phyloP scores from a whole-genome alignment of 2,888 invertebrate species.

The Elmis aenea region DNA sequence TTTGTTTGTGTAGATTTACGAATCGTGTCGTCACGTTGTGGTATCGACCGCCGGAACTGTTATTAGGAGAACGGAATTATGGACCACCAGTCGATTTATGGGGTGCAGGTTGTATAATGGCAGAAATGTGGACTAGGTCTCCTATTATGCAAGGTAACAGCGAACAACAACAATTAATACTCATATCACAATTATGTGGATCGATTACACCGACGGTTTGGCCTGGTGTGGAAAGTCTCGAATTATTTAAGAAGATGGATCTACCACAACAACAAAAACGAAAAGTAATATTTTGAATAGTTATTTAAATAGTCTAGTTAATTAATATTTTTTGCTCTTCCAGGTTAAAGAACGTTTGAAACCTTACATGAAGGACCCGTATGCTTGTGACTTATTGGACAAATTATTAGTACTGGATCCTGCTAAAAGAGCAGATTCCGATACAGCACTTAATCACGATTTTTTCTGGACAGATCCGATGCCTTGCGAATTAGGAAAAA shows the following conservation, averaged over 20 bases:
- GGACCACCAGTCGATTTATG: slow-evolving; percentile 96
- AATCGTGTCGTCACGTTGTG: slow-evolving; percentile 96
- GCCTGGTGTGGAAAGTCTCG: slow-evolving; percentile 88
- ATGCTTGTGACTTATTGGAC: slow-evolving; percentile 90
- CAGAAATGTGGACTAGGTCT: slow-evolving; percentile 97
- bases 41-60: slow-evolving; percentile 75
- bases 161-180: slow-evolving; percentile 90
- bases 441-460: slow-evolving; percentile 92
- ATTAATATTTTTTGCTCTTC: slow-evolving; percentile 15
- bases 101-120: slow-evolving; percentile 99
- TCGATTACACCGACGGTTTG: slow-evolving; percentile 90
- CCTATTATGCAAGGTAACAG: slow-evolving; percentile 96
- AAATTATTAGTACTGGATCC: slow-evolving; percentile 90
- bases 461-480: slow-evolving; percentile 99
- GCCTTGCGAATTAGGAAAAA: slow-evolving; percentile 86
- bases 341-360: slow-evolving; percentile 75
- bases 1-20: slow-evolving; percentile 66
- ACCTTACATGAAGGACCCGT: slow-evolving; percentile 85
- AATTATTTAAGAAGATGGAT: slow-evolving; percentile 83
- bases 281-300: slow-evolving; percentile 61
- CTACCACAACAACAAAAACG: slow-evolving; percentile 81
- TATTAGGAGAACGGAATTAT: slow-evolving; percentile 85
- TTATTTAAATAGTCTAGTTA: not conserved
- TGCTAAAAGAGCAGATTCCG: slow-evolving; percentile 79
- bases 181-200: slow-evolving; percentile 95